Evolutionary conservation across 1,140 invertebrate genomes (phyloP), one percentile per base, ranked within the genome.

Genomic region (Zaprionus camerounensis): DNA sequence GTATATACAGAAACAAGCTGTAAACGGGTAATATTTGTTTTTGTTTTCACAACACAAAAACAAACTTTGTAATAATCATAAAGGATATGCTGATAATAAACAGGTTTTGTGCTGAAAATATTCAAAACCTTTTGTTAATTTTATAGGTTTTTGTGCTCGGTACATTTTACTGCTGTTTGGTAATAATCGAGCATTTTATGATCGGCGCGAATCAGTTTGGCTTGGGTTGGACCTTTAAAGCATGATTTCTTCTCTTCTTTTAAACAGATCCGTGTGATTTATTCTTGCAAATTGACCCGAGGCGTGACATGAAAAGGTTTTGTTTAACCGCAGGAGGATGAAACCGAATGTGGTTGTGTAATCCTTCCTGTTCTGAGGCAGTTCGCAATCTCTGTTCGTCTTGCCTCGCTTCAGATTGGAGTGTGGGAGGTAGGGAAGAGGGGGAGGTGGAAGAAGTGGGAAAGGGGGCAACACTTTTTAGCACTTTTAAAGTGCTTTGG

Each of bases 401-500:
- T 11, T 12, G 38, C 31, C 5, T 51, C 63, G 22, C 24, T 31
- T 36, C 5, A 13, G 36, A 20, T 44, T 53, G n/a, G n/a, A 36
- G 12, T 20, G n/a, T 61, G 6, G 59, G 5, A 31, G 6, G 26
- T 2, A 24, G 3, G n/a, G 1, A n/a, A 6, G n/a, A 9, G n/a
- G 2, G n/a, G 2, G 28, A 9, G 28, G 28, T 7, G 28, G 6
- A 28, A 28, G 28, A 28, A 0, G 24, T 4, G 26, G 26, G 0
- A 5, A 28, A 28, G 26, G n/a, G 7, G 38, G n/a, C 5, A 17
- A 17, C 41, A 46, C 41, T 22, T 59, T 70, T 70, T 46, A 68
- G 38, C 72, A 70, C 28, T 70, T 75, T 71, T 65, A 71, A 76
- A 65, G 68, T 64, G 57, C 41, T 44, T 63, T 69, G 12, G 20